Percentiles rank a stretch among this genome's conserved stretches.
phyloP scores from a whole-genome alignment of 2,113 vertebrate genomes.

The Prietella phreatophila region DNA sequence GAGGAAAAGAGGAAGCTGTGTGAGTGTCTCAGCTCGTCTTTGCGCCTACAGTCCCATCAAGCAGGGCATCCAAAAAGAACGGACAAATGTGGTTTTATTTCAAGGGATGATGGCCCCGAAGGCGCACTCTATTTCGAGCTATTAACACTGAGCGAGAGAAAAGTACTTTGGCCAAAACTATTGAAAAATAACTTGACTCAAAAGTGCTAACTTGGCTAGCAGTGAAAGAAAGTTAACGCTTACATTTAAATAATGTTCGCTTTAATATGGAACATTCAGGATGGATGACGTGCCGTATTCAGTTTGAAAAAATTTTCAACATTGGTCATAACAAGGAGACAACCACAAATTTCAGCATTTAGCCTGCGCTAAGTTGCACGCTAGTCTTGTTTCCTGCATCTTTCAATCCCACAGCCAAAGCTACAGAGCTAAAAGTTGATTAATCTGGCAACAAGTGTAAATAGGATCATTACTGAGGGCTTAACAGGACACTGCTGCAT shows the following conservation, averaged over 20 bases:
- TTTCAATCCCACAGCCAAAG: constrained; percentile 37
- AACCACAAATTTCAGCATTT: constrained; percentile 13
- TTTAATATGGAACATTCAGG: neutral
- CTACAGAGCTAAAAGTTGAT: constrained; percentile 72
- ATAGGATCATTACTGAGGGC: constrained; percentile 73
- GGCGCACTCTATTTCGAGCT: constrained; percentile 32
- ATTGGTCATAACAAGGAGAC: constrained; percentile 17
- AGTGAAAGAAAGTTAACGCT: neutral
- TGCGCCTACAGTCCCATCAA: constrained; percentile 15
- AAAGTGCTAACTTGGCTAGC: constrained; percentile 7
- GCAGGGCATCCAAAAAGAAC: constrained; percentile 26
- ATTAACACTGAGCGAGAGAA: constrained; percentile 23
- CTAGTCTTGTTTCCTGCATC: constrained; percentile 31
- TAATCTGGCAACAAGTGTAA: constrained; percentile 71
- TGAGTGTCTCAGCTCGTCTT: neutral
- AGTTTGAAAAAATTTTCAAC: neutral
- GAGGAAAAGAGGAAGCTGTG: neutral
- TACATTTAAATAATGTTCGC: neutral
- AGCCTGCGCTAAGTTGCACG: neutral
- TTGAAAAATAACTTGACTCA: neutral
- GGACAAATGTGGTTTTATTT: constrained; percentile 39
- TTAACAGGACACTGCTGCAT: constrained; percentile 64
- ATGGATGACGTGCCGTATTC: neutral
- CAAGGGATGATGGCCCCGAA: constrained; percentile 33
- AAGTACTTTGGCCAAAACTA: neutral